Base-by-base conservation (phyloP, 1,140 invertebrate species). In the Microplitis demolitor region DNA sequence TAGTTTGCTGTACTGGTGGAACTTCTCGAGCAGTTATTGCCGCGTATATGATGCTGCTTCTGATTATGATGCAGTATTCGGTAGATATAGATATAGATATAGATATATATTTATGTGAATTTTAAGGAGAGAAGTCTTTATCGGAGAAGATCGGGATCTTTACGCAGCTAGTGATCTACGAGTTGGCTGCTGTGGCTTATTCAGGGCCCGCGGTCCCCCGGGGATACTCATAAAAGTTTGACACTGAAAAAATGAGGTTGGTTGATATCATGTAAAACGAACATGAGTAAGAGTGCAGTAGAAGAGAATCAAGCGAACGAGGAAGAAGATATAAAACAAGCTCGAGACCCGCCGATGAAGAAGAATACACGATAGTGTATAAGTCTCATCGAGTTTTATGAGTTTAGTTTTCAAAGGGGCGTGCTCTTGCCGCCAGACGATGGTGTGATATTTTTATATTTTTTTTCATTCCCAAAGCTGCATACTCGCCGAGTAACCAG, bases 141-240 rank as follows among this genome's bases (percentile, higher is more conserved):
- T 67, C 66, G n/a, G 51, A 33, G 3, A 13, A 67, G 66, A 67
- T 67, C 66, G 51, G 16, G 51, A 67, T 67, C 66, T 67, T 33
- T 34, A 53, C 39, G 14, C 34, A 14, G 39, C 34, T 3, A 14
- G 24, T 68, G 64, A 71, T 69, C 64, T 64, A 68, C 68, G 54
- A 14, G 62, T 50, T 56, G 34, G 58, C 66, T 64, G 53, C 64
- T 62, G 64, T 35, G 16, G 24, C n/a, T 67, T 67, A 61, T 63
- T 62, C 13, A 45, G 35, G 39, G 37, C 58, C 16, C 56, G 13
- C 14, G 56, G 45, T 68, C 72, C 75, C 66, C 64, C 34, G 62
- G 69, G 71, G 76, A 63, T 63, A 54, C 76, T 79, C 79, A 76
- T 80, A 79, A 79, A 80, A 78, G 72, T 80, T 78, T 78, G 78